A percentile compares a stretch with the other conserved stretches of the same genome.
phyloP scores from a whole-genome alignment of 2,888 invertebrate genomes.

The Orthonevra nobilis region DNA sequence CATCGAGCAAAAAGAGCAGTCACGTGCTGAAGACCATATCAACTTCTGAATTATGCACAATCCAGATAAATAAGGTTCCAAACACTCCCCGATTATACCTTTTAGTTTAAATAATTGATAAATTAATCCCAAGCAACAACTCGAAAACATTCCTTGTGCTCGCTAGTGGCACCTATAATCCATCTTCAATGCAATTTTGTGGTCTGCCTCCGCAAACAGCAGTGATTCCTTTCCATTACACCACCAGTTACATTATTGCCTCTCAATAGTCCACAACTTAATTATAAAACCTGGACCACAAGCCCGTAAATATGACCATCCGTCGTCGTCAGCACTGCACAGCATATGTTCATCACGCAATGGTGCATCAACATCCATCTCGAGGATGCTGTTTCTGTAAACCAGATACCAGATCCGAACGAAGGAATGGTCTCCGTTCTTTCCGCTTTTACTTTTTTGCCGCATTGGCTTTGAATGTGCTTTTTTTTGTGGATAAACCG shows the following conservation, averaged over 20 bases:
- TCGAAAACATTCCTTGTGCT: neutral
- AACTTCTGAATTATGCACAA: too few relatives aligned
- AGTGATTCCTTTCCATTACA: constrained; percentile 29
- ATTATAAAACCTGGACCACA: constrained; percentile 1
- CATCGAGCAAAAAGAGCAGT: too few relatives aligned
- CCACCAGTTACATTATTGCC: constrained; percentile 17
- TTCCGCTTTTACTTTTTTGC: neutral
- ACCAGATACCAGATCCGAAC: neutral
- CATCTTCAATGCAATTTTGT: constrained; percentile 19
- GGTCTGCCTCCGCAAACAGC: constrained; percentile 26
- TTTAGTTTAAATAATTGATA: too few relatives aligned
- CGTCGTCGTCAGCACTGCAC: too few relatives aligned
- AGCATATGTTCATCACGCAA: constrained; percentile 26
- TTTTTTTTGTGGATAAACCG: too few relatives aligned
- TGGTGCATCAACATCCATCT: constrained; percentile 16
- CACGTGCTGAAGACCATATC: too few relatives aligned
- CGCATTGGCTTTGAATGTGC: constrained; percentile 24
- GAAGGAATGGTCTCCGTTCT: constrained; percentile 20
- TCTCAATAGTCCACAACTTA: constrained; percentile 23
- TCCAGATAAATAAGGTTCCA: too few relatives aligned
- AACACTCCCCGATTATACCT: too few relatives aligned
- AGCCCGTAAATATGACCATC: neutral
- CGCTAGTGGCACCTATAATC: too few relatives aligned
- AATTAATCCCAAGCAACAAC: constrained; percentile 13
- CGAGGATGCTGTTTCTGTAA: neutral